Conservation (phyloP, 2,888 invertebrate species). For the Phoenoteleia sp. region DNA sequence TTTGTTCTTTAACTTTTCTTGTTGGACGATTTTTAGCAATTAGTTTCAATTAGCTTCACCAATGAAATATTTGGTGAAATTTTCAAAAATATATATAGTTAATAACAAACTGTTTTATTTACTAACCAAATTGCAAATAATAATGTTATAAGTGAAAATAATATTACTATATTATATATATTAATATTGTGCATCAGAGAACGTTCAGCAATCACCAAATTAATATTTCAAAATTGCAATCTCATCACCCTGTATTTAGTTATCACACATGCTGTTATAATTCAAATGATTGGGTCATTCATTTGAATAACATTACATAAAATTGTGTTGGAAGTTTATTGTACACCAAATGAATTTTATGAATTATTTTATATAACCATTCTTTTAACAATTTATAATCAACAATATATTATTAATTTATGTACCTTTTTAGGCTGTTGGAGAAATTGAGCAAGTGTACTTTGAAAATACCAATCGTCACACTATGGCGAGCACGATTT, state of each 20-base stretch:
- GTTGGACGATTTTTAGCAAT: too few species aligned
- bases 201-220: background rate
- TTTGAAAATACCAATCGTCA: conserved; percentile 93
- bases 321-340: background rate
- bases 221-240: background rate
- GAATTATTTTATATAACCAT: background rate
- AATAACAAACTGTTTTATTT: too few species aligned
- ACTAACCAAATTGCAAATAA: too few species aligned
- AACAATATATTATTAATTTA: background rate
- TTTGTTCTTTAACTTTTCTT: too few species aligned
- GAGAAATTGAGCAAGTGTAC: conserved; percentile 95
- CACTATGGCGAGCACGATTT: conserved; percentile 94
- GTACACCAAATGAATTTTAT: background rate
- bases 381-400: background rate
- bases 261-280: background rate
- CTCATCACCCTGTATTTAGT: background rate
- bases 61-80: too few species aligned
- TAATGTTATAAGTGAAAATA: too few species aligned
- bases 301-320: background rate
- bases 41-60: too few species aligned
- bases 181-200: too few species aligned
- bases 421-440: conserved; percentile 89
- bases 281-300: background rate
- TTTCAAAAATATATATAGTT: too few species aligned
- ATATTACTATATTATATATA: too few species aligned